Conservation (phyloP, 1,140 invertebrate genomes). For the Philotrypesis tridentata region DNA sequence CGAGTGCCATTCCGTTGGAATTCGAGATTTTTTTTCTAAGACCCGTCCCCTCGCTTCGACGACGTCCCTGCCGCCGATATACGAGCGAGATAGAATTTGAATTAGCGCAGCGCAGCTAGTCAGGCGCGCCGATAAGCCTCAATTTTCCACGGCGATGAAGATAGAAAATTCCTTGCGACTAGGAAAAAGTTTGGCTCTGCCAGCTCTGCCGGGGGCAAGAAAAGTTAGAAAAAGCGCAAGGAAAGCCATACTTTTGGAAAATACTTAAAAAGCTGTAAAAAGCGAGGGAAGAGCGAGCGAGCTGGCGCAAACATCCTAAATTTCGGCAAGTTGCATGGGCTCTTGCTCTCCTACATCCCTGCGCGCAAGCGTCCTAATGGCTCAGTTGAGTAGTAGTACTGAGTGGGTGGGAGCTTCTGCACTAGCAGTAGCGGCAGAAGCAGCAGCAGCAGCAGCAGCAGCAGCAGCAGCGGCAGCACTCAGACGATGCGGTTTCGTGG, state of each 20-base stretch:
- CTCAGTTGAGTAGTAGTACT: not conserved
- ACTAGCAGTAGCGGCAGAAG: not conserved
- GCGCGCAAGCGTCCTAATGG: constrained; percentile 37
- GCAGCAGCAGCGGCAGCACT: constrained; percentile 15
- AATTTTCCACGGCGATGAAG: not conserved
- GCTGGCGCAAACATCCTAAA: constrained; percentile 52
- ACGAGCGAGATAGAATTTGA: not conserved
- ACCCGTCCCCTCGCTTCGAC: not conserved
- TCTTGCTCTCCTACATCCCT: not conserved
- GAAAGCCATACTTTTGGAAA: not conserved
- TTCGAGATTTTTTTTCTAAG: constrained; percentile 15
- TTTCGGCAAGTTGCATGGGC: constrained; percentile 28
- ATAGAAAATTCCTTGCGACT: not conserved
- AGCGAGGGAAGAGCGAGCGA: constrained; percentile 25
- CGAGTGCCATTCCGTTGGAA: not conserved
- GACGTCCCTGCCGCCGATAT: not conserved
- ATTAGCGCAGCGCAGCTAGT: not conserved
- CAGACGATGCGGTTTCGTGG: constrained; percentile 51
- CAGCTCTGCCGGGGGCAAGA: not conserved
- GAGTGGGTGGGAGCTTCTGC: not conserved
- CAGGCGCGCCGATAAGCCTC: too few relatives aligned
- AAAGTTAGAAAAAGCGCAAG: not conserved
- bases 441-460: constrained; percentile 22
- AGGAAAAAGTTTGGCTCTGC: not conserved
- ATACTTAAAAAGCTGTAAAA: constrained; percentile 51